A percentile compares a stretch with the other conserved stretches of the same genome.
Conservation (phyloP, 1,140 invertebrate genomes). For the Wasmannia auropunctata region DNA sequence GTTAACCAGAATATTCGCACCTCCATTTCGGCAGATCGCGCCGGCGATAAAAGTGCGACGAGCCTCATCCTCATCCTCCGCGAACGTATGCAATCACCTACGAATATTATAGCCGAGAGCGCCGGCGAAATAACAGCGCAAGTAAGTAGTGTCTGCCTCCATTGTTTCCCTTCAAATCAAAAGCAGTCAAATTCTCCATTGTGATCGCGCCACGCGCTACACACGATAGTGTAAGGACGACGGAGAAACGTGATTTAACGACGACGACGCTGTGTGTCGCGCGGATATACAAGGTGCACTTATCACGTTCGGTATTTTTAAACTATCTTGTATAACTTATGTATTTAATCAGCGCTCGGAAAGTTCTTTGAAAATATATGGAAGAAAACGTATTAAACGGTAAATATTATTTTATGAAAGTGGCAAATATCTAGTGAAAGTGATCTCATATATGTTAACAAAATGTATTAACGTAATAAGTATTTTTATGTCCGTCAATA, state of each 20-base stretch:
- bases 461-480: neutral
- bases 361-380: neutral
- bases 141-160: conserved; percentile 77
- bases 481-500: neutral
- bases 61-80: conserved; percentile 32
- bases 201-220: conserved; percentile 67
- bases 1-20: conserved; percentile 30
- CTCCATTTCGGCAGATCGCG: conserved; percentile 17
- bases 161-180: conserved; percentile 79
- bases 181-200: conserved; percentile 78
- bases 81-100: conserved; percentile 54
- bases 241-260: conserved; percentile 64
- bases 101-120: conserved; percentile 67
- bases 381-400: neutral
- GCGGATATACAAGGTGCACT: neutral
- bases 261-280: conserved; percentile 11
- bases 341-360: neutral
- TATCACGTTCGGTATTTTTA: neutral
- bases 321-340: neutral
- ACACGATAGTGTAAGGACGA: conserved; percentile 54
- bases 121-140: conserved; percentile 73
- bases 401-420: neutral
- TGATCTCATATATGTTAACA: neutral
- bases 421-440: no score
- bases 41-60: conserved; percentile 57